Conservation (phyloP, 2,113 vertebrate species). For the Macquaria australasica region DNA sequence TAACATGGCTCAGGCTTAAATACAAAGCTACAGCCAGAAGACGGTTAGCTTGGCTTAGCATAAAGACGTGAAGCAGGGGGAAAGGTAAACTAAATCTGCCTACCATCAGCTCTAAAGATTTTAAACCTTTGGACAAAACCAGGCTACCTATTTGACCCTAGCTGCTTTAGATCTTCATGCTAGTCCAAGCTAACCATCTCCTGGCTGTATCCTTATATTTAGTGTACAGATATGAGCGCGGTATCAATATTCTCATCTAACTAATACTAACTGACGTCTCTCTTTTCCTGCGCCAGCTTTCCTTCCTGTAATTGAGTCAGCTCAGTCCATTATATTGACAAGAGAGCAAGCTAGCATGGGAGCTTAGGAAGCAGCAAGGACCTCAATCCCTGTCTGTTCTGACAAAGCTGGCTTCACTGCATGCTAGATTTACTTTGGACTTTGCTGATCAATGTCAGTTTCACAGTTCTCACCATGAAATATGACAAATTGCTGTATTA, state of each 20-base stretch:
- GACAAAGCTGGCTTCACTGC: neutral
- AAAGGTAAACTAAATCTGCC: no score
- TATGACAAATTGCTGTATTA: neutral
- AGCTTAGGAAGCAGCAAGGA: neutral
- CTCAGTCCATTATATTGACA: constrained; percentile 4
- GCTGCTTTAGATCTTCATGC: no score
- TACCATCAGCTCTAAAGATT: no score
- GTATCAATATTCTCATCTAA: neutral
- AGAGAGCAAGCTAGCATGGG: neutral
- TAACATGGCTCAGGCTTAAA: neutral
- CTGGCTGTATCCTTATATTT: neutral
- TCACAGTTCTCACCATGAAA: neutral
- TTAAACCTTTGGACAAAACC: neutral
- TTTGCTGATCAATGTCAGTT: constrained; percentile 9
- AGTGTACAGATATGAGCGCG: neutral
- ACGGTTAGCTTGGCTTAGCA: neutral
- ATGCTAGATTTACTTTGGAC: neutral
- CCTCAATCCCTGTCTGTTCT: neutral
- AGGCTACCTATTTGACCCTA: neutral
- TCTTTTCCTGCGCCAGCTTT: neutral
- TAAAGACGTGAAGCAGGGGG: neutral
- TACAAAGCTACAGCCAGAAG: neutral
- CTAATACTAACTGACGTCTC: neutral
- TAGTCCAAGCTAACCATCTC: neutral
- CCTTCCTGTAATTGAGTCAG: neutral